Conservation (phyloP, 2,113 vertebrate species). For the Chaenocephalus aceratus region DNA sequence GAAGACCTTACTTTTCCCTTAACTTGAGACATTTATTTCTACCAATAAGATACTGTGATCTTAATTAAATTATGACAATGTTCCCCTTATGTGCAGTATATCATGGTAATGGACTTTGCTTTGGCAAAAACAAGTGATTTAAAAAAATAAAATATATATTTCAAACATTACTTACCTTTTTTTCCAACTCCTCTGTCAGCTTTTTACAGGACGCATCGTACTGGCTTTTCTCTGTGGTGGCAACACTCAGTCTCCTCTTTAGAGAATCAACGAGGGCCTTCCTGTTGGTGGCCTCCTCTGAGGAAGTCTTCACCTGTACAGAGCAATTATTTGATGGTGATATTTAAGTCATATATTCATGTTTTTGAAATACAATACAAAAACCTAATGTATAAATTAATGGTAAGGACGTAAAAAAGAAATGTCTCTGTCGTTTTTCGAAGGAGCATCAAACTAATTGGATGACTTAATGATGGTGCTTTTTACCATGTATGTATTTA, state of each 20-base stretch:
- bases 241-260: constrained; percentile 88
- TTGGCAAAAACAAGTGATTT: no score
- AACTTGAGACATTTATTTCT: background rate
- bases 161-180: constrained; percentile 84
- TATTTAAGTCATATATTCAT: background rate
- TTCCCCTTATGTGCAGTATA: background rate
- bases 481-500: background rate
- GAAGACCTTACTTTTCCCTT: background rate
- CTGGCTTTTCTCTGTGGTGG: constrained; percentile 87
- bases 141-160: no score
- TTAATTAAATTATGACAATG: background rate
- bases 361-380: background rate
- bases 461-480: background rate
- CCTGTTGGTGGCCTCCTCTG: constrained; percentile 90
- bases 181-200: constrained; percentile 87
- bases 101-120: background rate
- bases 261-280: constrained; percentile 89
- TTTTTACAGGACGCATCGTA: constrained; percentile 86
- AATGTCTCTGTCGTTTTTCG: no score
- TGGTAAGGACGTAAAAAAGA: background rate
- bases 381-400: background rate
- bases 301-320: constrained; percentile 86
- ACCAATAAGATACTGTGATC: background rate
- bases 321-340: background rate
- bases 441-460: no score